Percentiles rank a stretch among this genome's conserved stretches.
phyloP scores from a whole-genome alignment of 64 coral and sea anemone genomes.

The Dendrophyllia cribrosa region DNA sequence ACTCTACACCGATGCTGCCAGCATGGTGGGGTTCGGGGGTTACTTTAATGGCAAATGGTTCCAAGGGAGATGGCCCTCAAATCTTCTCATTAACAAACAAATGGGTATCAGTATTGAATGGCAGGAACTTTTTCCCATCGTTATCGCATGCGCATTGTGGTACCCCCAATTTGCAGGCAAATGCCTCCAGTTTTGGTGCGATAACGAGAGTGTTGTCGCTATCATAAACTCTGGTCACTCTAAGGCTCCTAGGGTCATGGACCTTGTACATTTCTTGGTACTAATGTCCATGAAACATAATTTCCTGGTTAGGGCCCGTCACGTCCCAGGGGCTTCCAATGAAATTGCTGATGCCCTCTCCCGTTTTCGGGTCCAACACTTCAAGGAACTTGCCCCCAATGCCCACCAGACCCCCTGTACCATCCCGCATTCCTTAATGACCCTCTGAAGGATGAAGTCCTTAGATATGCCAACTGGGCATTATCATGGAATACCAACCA shows the following conservation, averaged over 20 bases:
- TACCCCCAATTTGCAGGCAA: not conserved
- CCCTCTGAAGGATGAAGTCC: too few species aligned
- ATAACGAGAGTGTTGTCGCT: constrained; percentile 14
- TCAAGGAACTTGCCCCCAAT: constrained; percentile 3
- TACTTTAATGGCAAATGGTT: too few species aligned
- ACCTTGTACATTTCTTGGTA: not conserved
- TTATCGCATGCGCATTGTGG: not conserved
- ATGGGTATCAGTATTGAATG: not conserved
- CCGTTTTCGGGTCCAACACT: too few species aligned
- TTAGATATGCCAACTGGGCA: not conserved
- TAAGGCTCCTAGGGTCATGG: not conserved
- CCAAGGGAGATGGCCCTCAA: not conserved
- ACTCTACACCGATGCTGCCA: too few species aligned
- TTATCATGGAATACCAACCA: not conserved
- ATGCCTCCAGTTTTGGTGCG: not conserved
- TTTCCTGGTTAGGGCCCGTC: not conserved
- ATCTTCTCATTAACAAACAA: not conserved
- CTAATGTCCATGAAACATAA: not conserved
- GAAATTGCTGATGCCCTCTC: not conserved
- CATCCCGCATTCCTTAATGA: not conserved
- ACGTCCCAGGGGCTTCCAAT: not conserved
- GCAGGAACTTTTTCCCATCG: not conserved
- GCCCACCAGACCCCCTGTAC: not conserved
- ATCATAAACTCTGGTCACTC: constrained; percentile 33
- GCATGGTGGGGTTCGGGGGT: too few species aligned